phyloP scores from a whole-genome alignment of 1,140 invertebrate genomes.

The Triops longicaudatus region DNA sequence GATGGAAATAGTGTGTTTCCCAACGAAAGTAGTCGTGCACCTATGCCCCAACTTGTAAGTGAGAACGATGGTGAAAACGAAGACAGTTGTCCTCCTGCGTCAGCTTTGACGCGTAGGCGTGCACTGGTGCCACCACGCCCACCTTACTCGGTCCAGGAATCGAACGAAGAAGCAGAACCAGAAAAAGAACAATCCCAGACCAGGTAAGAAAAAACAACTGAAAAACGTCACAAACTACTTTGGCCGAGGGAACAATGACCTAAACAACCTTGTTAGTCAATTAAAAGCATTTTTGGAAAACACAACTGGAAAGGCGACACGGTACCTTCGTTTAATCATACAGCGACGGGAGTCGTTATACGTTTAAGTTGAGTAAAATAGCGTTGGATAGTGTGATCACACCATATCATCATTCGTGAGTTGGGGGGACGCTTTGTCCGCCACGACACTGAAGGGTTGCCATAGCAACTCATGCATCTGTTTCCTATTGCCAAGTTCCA shows the following conservation, averaged over 20 bases:
- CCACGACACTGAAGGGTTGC: background rate
- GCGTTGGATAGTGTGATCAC: background rate
- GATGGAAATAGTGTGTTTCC: constrained; percentile 12
- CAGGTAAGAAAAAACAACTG: constrained; percentile 18
- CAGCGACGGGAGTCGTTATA: too few species aligned
- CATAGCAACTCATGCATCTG: constrained; percentile 2
- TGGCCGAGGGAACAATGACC: background rate
- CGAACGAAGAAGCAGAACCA: constrained; percentile 34
- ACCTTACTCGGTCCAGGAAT: constrained; percentile 36
- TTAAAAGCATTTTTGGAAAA: too few species aligned
- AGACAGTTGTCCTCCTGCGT: constrained; percentile 40
- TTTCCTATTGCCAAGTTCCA: background rate
- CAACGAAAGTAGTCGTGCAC: background rate
- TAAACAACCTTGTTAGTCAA: too few species aligned
- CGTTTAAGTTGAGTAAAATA: background rate
- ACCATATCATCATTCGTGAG: background rate
- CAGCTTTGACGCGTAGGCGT: constrained; percentile 40
- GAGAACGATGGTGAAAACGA: constrained; percentile 34
- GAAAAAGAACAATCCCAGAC: constrained; percentile 21
- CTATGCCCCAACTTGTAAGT: background rate
- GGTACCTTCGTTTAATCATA: too few species aligned
- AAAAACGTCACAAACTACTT: background rate
- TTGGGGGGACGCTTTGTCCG: background rate
- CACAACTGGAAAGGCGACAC: too few species aligned
- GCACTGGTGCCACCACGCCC: constrained; percentile 45